Base-by-base conservation (phyloP, 1,140 invertebrate genomes). In the Fopius arisanus region DNA sequence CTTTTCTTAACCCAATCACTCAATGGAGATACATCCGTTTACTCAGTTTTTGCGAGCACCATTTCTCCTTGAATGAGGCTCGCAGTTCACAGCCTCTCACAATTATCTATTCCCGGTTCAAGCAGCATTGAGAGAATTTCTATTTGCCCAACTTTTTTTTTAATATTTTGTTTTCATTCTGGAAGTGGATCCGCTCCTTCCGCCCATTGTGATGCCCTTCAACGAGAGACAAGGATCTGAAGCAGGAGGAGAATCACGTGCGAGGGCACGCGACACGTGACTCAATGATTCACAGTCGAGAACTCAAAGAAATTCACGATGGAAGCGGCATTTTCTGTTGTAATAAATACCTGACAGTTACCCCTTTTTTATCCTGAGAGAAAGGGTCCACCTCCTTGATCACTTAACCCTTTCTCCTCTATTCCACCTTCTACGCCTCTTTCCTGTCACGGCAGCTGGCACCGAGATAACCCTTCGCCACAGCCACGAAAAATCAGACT, bases 211-310 rank as follows among this genome's bases (percentile, higher is more conserved):
- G 37, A 16, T 16, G 14, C 14, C 28, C 23, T 23, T 19, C 19
- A 5, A 59, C 14, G 19, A 19, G 23, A 59, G 54, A 59, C 54
- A 59, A 59, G 54, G 19, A 59, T 59, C 54, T 59, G 19, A 67
- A 48, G 66, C 66, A 26, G 16, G 43, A 43, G 9, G 66, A 72
- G 74, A 23, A 68, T 79, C 79, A 77, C 81, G 80, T 83, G 82
- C 77, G 77, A 43, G 54, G 84, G 81, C 82, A 84, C 83, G 81
- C 82, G 83, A 83, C 82, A 78, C 77, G 70, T 78, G 77, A 77
- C 77, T 80, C 77, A 59, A 28, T 73, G 71, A 73, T 73, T 73
- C 48, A 70, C 29, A 51, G 28, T 59, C 54, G 54, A 26, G 54
- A 14, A 33, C 26, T 21, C 66, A 73, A 67, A 37, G 21, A 41